Conservation (phyloP, 2,888 invertebrate species). For the Campoplex capitator region DNA sequence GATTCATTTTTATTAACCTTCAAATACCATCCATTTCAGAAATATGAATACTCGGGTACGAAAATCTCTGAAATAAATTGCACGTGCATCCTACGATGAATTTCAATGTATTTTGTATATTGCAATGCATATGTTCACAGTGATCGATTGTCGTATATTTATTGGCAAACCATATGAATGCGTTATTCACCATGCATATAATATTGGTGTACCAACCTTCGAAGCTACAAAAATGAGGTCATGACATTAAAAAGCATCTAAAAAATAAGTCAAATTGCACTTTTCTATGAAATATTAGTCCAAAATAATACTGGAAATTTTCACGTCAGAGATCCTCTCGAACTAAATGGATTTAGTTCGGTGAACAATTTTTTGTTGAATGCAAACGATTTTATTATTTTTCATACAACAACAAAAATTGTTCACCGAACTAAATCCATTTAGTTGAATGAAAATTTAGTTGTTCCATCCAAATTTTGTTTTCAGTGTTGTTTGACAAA, state of each 20-base stretch:
- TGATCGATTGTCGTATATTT: conserved; percentile 21
- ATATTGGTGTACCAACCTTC: background rate
- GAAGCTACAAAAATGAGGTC: background rate
- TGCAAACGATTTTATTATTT: too few species aligned
- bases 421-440: too few species aligned
- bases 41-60: background rate
- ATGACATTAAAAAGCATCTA: background rate
- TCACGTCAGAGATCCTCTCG: background rate
- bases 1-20: conserved; percentile 15
- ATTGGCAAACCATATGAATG: background rate
- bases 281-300: background rate
- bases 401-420: too few species aligned
- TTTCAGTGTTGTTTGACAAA: background rate
- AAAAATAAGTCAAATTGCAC: background rate
- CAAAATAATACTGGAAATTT: background rate
- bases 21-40: background rate
- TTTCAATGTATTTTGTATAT: background rate
- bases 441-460: too few species aligned
- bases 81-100: background rate
- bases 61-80: conserved; percentile 5
- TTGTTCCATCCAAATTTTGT: too few species aligned
- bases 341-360: too few species aligned
- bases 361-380: too few species aligned
- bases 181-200: background rate
- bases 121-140: background rate